Evolutionary conservation across 2,888 invertebrate species (phyloP).

Genomic region (Scaptomyza reducta): DNA sequence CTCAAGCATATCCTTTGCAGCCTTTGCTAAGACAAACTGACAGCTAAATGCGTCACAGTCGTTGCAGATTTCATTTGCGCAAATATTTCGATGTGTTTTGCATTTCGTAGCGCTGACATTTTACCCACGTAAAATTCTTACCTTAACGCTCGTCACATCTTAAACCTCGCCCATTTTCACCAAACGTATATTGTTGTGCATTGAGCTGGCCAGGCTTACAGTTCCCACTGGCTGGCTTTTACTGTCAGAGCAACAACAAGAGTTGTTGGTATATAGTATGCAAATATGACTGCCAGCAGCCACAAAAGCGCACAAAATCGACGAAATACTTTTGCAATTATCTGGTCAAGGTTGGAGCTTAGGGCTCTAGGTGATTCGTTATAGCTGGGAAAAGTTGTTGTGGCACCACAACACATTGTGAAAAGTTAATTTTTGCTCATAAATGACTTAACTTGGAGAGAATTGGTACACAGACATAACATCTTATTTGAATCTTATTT

Average conservation of each 20-base stretch:
- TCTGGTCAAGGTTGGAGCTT: neutral
- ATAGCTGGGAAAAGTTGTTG: neutral
- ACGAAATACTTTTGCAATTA: constrained; percentile 18
- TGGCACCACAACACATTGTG: neutral
- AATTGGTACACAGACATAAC: no score
- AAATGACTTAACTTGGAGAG: neutral
- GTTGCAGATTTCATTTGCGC: constrained; percentile 73
- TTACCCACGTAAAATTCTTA: constrained; percentile 21
- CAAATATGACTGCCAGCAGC: neutral
- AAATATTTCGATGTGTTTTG: constrained; percentile 76
- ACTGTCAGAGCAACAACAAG: constrained; percentile 11
- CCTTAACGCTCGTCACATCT: constrained; percentile 1
- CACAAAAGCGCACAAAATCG: constrained; percentile 11
- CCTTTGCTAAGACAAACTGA: constrained; percentile 70
- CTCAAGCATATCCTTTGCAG: constrained; percentile 41
- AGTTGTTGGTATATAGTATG: neutral
- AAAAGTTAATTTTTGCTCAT: neutral
- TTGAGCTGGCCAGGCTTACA: constrained; percentile 37
- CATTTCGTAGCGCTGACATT: constrained; percentile 67
- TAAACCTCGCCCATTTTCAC: neutral
- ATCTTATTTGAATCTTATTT: no score
- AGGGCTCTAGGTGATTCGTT: neutral
- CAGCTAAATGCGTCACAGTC: constrained; percentile 74
- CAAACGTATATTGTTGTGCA: no score
- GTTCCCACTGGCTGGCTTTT: constrained; percentile 22